Percentiles rank a stretch among this genome's conserved stretches.
Evolutionary conservation across 2,113 vertebrate genomes (phyloP).

Genomic region (Varanus salvator): DNA sequence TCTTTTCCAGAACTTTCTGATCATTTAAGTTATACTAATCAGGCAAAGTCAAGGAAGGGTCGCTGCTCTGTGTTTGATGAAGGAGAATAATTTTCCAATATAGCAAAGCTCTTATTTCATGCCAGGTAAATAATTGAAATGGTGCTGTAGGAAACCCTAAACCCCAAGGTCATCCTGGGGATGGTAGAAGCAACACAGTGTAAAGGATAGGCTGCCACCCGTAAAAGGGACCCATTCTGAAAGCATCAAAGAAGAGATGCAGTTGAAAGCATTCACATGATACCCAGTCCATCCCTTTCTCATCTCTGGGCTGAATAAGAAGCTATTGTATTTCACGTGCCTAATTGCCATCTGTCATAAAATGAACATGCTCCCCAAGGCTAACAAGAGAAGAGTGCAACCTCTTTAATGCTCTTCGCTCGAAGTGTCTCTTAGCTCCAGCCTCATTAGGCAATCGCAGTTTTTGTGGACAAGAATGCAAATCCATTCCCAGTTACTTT

Average conservation of each 20-base stretch:
- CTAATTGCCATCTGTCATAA: background rate
- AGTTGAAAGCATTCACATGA: conserved; percentile 13
- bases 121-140: conserved; percentile 41
- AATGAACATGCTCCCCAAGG: background rate
- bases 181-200: background rate
- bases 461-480: background rate
- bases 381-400: background rate
- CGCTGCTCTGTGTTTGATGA: background rate
- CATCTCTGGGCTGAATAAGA: conserved; percentile 26
- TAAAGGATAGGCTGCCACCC: conserved; percentile 15
- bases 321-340: conserved; percentile 16
- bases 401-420: conserved; percentile 18
- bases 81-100: conserved; percentile 16
- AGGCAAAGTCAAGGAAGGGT: background rate
- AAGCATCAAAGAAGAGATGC: conserved; percentile 3
- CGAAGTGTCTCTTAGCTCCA: background rate
- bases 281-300: conserved; percentile 30
- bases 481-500: background rate
- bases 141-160: conserved; percentile 29
- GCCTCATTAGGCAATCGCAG: background rate
- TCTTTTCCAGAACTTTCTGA: background rate
- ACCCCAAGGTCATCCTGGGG: conserved; percentile 22
- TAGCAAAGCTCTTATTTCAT: conserved; percentile 3
- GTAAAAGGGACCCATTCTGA: conserved; percentile 3
- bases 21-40: background rate